Percentiles rank a stretch among this genome's conserved stretches.
phyloP scores from a whole-genome alignment of 2,113 vertebrate genomes.

The Upupa epops region DNA sequence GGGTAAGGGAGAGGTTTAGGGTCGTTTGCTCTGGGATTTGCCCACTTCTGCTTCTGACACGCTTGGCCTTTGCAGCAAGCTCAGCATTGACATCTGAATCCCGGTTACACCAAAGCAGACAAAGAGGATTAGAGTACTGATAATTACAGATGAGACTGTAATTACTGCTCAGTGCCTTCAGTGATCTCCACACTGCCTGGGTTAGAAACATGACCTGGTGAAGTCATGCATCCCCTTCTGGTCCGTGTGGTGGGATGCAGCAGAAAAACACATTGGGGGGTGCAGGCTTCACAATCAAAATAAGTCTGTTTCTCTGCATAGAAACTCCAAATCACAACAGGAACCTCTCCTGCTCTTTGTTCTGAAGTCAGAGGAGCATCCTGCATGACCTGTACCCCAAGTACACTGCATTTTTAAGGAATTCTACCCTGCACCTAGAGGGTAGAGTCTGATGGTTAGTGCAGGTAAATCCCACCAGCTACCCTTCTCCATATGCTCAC shows the following conservation, averaged over 20 bases:
- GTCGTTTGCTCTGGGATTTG: neutral
- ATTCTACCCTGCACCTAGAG: neutral
- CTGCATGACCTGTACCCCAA: neutral
- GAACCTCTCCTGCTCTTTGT: neutral
- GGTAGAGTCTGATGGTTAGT: neutral
- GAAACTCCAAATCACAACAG: neutral
- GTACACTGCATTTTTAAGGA: neutral
- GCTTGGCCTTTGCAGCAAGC: neutral
- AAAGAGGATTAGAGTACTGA: neutral
- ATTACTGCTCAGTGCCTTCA: neutral
- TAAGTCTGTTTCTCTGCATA: neutral
- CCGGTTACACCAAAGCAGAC: neutral
- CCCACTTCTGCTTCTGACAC: neutral
- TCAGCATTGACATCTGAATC: neutral
- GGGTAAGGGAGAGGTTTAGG: neutral
- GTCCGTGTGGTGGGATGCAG: conserved; percentile 61
- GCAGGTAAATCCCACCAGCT: neutral
- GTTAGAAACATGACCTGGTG: conserved; percentile 51
- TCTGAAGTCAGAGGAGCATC: neutral
- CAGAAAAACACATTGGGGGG: conserved; percentile 76
- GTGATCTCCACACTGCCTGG: neutral
- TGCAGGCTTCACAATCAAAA: conserved; percentile 65
- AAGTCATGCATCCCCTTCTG: conserved; percentile 59
- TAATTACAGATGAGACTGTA: neutral
- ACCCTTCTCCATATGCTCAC: neutral